Evolutionary conservation across 2,113 vertebrate species (phyloP).

Genomic region (Oostethus manadensis): DNA sequence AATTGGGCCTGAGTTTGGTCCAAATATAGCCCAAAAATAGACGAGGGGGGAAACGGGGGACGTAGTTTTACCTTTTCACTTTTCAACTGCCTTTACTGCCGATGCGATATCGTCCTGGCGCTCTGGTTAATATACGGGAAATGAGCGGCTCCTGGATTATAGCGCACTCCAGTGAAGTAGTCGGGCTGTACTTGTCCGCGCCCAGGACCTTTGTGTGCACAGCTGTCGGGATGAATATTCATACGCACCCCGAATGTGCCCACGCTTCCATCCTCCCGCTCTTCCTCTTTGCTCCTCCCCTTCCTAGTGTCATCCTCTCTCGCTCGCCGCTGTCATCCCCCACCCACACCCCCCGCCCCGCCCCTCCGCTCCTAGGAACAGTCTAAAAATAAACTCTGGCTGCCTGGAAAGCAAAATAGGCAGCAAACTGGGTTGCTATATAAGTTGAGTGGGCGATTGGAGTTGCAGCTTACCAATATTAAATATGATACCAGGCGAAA

Average conservation of each 20-base stretch:
- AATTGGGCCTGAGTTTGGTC: too few species aligned
- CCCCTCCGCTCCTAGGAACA: conserved; percentile 32
- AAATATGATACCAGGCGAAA: neutral
- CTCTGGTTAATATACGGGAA: too few species aligned
- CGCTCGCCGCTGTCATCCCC: conserved; percentile 14
- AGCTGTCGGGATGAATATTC: conserved; percentile 54
- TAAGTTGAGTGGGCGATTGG: neutral
- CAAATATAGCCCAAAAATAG: too few species aligned
- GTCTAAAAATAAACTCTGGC: conserved; percentile 59
- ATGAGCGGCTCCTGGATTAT: too few species aligned
- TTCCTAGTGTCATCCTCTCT: conserved; percentile 29
- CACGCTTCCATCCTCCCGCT: conserved; percentile 27
- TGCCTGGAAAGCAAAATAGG: conserved; percentile 45
- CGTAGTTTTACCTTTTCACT: too few species aligned
- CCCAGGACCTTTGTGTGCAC: conserved; percentile 32
- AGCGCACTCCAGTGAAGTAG: conserved; percentile 13
- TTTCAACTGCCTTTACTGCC: too few species aligned
- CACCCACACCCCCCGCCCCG: conserved; percentile 11
- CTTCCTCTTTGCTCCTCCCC: conserved; percentile 12
- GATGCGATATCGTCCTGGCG: too few species aligned
- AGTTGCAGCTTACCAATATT: neutral
- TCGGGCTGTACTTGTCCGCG: conserved; percentile 4
- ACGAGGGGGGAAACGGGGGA: too few species aligned
- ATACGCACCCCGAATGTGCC: conserved; percentile 28
- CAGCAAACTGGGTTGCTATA: conserved; percentile 8